Base-by-base conservation (phyloP, 1,140 invertebrate genomes). In the Drosophila melanogaster region DNA sequence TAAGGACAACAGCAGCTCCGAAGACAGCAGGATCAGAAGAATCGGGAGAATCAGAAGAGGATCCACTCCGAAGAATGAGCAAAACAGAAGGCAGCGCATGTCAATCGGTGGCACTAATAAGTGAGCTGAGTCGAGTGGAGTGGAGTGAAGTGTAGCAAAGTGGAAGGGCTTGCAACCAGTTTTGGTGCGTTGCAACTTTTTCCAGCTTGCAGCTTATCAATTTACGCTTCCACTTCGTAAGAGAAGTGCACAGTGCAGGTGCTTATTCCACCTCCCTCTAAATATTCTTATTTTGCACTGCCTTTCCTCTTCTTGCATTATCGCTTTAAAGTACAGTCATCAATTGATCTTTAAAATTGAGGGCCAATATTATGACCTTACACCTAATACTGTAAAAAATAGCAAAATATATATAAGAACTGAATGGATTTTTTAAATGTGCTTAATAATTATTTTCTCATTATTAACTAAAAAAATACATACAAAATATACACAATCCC, bases 21-120 rank as follows among this genome's bases (percentile, higher is more conserved):
- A 30, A 64, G 56, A 12, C 17, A 5, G 24, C 46, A 40, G 50
- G 24, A 54, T 44, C 49, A 30, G 17, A 46, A 69, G 35, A n/a
- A 30, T 30, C 30, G 3, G 3, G 10, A 1, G 30, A 30, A 30
- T 30, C 30, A 44, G 59, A 56, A 17, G 54, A 38, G 37, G 37
- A 14, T 14, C 0, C 35, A 12, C 15, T 17, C 12, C 58, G 35
- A 30, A 26, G 38, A 33, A 26, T 24, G 38, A 46, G 38, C 19
- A 51, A 73, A 72, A 77, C 83, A 80, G 56, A 74, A 69, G 79
- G 79, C 67, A 73, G 55, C 49, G 50, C 53, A 65, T 86, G 73
- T 81, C 81, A 81, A 85, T 81, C 74, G 74, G 43, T 66, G 67
- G 43, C 78, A 71, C 78, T 85, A 87, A 85, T 85, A 85, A 81